A percentile compares a stretch with the other conserved stretches of the same genome.
Evolutionary conservation across 2,113 vertebrate species (phyloP).

Genomic region (Callionymus lyra): DNA sequence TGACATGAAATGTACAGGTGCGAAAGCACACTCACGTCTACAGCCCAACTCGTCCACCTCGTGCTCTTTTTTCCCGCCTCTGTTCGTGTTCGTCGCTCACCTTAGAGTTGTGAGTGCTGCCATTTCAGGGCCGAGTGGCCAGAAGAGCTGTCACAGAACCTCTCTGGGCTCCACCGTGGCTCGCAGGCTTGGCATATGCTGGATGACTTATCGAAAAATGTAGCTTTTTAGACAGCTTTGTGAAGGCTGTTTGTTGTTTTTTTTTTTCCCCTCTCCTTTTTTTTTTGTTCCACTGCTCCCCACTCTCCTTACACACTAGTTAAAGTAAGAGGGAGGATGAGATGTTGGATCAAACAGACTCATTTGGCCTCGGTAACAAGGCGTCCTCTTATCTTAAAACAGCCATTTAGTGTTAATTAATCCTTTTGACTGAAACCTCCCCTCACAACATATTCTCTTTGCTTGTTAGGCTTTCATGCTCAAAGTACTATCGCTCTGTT

Average conservation of each 20-base stretch:
- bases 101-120: slow-evolving; percentile 2
- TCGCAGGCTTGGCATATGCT: slow-evolving; percentile 10
- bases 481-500: slow-evolving; percentile 25
- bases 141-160: slow-evolving; percentile 15
- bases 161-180: slow-evolving; percentile 4
- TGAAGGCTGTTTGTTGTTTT: slow-evolving; percentile 2
- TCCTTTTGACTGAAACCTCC: slow-evolving; percentile 50
- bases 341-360: slow-evolving; percentile 46
- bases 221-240: slow-evolving; percentile 13
- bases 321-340: slow-evolving; percentile 20
- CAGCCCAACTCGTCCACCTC: neutral
- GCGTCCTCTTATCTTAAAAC: slow-evolving; percentile 51
- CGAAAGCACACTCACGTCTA: too few species aligned
- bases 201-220: slow-evolving; percentile 11
- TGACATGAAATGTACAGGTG: too few species aligned
- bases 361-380: slow-evolving; percentile 46
- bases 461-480: slow-evolving; percentile 38
- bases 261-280: neutral
- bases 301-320: slow-evolving; percentile 8
- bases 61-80: neutral
- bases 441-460: slow-evolving; percentile 35
- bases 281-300: neutral
- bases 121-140: slow-evolving; percentile 3
- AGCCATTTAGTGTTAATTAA: slow-evolving; percentile 58
- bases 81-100: slow-evolving; percentile 6